Evolutionary conservation across 2,888 invertebrate genomes (phyloP).

Genomic region (Thyatira batis): DNA sequence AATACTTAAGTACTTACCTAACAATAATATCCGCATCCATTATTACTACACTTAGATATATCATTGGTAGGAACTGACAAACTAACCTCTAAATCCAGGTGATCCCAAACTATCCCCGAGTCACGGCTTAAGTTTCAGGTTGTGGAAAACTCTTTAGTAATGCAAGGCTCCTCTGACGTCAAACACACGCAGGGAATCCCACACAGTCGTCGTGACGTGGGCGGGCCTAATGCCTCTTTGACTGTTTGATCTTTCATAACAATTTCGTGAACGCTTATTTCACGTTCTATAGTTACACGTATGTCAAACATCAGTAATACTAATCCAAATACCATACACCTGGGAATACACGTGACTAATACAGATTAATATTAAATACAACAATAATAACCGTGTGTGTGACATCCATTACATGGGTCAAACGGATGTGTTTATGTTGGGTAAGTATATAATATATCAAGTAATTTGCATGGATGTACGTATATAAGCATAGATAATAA

Average conservation of each 20-base stretch:
- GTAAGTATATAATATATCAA: slow-evolving; percentile 15
- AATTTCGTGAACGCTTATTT: background rate
- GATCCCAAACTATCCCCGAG: too few relatives aligned
- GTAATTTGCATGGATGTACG: slow-evolving; percentile 19
- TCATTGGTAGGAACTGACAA: too few relatives aligned
- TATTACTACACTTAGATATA: too few relatives aligned
- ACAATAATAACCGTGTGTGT: background rate
- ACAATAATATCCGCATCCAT: too few relatives aligned
- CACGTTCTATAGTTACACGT: too few relatives aligned
- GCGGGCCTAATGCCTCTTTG: background rate
- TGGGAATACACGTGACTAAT: slow-evolving; percentile 44
- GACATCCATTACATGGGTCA: background rate
- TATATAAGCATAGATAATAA: slow-evolving; percentile 12
- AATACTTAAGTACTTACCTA: too few relatives aligned
- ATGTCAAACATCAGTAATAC: background rate
- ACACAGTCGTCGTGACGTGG: background rate
- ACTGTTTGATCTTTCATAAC: background rate
- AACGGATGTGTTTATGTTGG: background rate
- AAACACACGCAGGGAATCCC: background rate
- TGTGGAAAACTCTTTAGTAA: background rate
- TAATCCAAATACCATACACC: slow-evolving; percentile 7
- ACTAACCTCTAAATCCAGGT: too few relatives aligned
- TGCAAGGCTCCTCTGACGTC: background rate
- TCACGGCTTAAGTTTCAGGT: background rate
- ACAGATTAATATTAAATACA: slow-evolving; percentile 33